Evolutionary conservation across 2,113 vertebrate genomes (phyloP).

Genomic region (Rhinichthys klamathensis): DNA sequence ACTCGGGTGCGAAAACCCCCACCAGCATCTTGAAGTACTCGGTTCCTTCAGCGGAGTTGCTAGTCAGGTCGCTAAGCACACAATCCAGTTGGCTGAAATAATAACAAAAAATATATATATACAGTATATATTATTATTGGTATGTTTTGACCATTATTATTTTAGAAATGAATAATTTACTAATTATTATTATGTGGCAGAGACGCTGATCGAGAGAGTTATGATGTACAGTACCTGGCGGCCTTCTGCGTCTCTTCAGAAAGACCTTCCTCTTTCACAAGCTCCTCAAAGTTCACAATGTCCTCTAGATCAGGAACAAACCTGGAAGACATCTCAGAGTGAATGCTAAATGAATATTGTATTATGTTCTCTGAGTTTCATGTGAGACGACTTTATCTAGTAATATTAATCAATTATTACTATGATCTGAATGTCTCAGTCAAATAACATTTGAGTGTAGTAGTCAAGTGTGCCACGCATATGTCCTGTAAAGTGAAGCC

Average conservation of each 20-base stretch:
- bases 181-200: background rate
- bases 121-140: too few species aligned
- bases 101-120: background rate
- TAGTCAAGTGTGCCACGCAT: too few species aligned
- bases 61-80: constrained; percentile 90
- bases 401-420: background rate
- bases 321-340: constrained; percentile 67
- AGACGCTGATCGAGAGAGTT: background rate
- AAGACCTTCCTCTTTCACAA: constrained; percentile 95
- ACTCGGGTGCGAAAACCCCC: constrained; percentile 93
- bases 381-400: background rate
- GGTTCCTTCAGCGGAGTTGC: constrained; percentile 95
- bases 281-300: constrained; percentile 97
- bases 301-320: constrained; percentile 99
- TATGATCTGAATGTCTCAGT: background rate
- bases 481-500: too few species aligned
- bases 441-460: background rate
- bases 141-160: too few species aligned
- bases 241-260: constrained; percentile 92
- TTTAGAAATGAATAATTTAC: too few species aligned
- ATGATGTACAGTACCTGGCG: constrained; percentile 80
- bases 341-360: background rate
- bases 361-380: too few species aligned
- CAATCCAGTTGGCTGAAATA: constrained; percentile 80
- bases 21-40: constrained; percentile 99